These are phyloP conservation scores for Nesoenas mayeri DNA, from an alignment of 2,113 vertebrate genomes.

Conservation along the genomic window DNA sequence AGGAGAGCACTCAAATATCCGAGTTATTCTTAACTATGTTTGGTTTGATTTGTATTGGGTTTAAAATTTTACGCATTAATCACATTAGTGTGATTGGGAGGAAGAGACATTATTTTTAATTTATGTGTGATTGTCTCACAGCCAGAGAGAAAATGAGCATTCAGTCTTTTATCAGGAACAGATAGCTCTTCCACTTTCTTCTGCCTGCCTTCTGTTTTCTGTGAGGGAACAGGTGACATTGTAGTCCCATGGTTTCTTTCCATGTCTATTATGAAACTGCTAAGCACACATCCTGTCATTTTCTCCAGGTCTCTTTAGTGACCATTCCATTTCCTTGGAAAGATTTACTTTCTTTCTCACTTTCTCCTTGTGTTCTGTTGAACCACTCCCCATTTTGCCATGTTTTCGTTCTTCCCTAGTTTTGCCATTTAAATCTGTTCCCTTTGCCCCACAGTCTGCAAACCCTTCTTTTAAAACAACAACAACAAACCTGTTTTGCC, in stretches of 20 bases:
- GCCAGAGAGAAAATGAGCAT: background rate
- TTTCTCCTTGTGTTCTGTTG: background rate
- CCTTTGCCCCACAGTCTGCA: background rate
- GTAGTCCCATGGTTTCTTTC: background rate
- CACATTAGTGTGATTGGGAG: background rate
- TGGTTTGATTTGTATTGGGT: background rate
- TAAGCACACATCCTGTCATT: background rate
- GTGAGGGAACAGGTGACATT: background rate
- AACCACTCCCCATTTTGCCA: background rate
- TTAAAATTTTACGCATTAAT: background rate
- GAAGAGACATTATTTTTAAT: background rate
- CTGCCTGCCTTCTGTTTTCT: background rate
- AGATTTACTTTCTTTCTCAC: background rate
- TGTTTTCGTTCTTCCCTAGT: background rate
- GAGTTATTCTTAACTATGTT: background rate
- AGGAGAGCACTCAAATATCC: background rate
- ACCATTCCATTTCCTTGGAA: background rate
- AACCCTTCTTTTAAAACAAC: background rate
- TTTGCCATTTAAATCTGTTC: background rate
- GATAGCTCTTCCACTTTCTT: background rate
- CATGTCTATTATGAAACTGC: background rate
- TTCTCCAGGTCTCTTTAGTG: background rate
- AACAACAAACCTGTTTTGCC: background rate
- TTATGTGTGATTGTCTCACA: background rate
- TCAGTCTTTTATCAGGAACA: background rate